Conservation (phyloP, 30 jellyfish, hydroid and myxozoan genomes). For the Sanderia malayensis region DNA sequence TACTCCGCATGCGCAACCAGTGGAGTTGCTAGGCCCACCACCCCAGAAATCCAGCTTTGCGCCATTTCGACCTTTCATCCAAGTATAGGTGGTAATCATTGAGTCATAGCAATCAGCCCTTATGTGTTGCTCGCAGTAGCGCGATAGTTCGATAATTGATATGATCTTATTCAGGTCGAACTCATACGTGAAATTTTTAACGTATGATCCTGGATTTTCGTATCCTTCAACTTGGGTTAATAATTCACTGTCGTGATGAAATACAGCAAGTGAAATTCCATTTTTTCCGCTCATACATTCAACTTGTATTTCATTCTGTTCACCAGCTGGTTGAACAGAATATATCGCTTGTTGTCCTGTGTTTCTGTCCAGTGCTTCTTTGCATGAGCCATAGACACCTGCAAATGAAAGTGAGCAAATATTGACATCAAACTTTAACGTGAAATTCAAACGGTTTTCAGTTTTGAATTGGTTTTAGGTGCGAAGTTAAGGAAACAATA, state of each 20-base stretch:
- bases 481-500: no score
- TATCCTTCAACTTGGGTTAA: background rate
- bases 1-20: constrained; percentile 26
- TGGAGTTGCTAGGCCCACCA: constrained; percentile 25
- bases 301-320: background rate
- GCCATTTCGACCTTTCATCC: constrained; percentile 11
- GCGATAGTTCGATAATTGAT: background rate
- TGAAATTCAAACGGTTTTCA: no score
- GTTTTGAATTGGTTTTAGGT: no score
- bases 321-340: background rate
- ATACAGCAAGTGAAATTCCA: background rate
- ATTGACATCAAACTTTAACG: no score
- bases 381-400: constrained; percentile 5
- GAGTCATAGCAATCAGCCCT: constrained; percentile 6
- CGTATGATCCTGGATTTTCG: constrained; percentile 3
- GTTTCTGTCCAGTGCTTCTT: constrained; percentile 6
- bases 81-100: background rate
- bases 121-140: constrained; percentile 20
- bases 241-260: constrained; percentile 10
- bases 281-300: background rate
- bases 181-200: background rate
- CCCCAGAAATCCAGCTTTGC: constrained; percentile 3
- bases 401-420: background rate
- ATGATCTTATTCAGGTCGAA: background rate
- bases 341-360: background rate